Percentiles rank a stretch among this genome's conserved stretches.
phyloP scores from a whole-genome alignment of 2,113 vertebrate genomes.

The Tenebrosternarchus preto region DNA sequence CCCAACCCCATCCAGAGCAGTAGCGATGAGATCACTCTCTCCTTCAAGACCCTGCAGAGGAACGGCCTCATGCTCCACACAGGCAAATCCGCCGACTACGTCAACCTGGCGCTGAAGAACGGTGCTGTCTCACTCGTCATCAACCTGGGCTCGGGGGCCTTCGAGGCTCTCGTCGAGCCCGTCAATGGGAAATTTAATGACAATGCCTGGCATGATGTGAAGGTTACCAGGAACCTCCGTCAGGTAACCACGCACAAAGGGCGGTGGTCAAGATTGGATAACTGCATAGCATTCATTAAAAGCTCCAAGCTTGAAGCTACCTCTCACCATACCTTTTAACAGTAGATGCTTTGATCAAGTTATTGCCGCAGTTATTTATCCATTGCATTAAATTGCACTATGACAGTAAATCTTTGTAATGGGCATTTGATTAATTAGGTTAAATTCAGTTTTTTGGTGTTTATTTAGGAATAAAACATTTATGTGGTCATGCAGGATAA shows the following conservation, averaged over 20 bases:
- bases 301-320: background rate
- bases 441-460: slow-evolving; percentile 6
- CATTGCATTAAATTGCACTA: slow-evolving; percentile 26
- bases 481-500: background rate
- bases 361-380: background rate
- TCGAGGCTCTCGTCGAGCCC: slow-evolving; percentile 99
- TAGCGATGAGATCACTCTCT: slow-evolving; percentile 99
- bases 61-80: slow-evolving; percentile 99
- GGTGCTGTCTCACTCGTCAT: slow-evolving; percentile 99
- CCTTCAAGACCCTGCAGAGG: slow-evolving; percentile 98
- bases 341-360: slow-evolving; percentile 12
- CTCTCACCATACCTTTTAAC: slow-evolving; percentile 17
- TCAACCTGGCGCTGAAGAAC: slow-evolving; percentile 99
- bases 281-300: slow-evolving; percentile 22
- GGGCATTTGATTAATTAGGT: background rate
- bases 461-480: background rate
- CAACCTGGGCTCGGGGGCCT: slow-evolving; percentile 99
- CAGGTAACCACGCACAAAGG: slow-evolving; percentile 90
- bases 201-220: slow-evolving; percentile 99
- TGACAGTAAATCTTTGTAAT: slow-evolving; percentile 11
- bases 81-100: slow-evolving; percentile 98
- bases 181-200: slow-evolving; percentile 99
- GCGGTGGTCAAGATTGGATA: slow-evolving; percentile 49
- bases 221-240: slow-evolving; percentile 99
- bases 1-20: slow-evolving; percentile 98